Evolutionary conservation across 1,140 invertebrate species (phyloP).

Genomic region (Dreissena rostriformis): DNA sequence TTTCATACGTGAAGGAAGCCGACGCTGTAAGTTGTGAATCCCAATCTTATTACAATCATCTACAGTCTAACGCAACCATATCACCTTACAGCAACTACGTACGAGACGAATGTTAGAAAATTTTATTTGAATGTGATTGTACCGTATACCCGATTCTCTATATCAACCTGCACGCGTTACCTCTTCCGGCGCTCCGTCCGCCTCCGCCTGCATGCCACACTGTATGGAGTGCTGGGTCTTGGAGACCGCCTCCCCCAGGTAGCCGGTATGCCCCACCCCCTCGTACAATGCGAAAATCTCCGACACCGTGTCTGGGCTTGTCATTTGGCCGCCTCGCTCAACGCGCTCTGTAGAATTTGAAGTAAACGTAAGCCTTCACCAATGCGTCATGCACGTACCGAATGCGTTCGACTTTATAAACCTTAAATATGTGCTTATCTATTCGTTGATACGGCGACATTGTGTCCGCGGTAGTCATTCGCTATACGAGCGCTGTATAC

Average conservation of each 20-base stretch:
- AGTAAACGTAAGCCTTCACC: too few species aligned
- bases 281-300: conserved; percentile 46
- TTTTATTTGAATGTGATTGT: neutral
- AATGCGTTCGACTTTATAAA: too few species aligned
- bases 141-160: neutral
- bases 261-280: conserved; percentile 12
- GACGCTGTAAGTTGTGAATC: neutral
- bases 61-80: neutral
- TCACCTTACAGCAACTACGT: neutral
- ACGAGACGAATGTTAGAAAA: neutral
- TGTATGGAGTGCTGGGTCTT: conserved; percentile 48
- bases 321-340: neutral
- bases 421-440: too few species aligned
- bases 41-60: neutral
- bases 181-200: conserved; percentile 5
- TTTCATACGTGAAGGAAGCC: neutral
- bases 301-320: neutral
- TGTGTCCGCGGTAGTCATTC: too few species aligned
- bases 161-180: neutral
- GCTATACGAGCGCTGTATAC: too few species aligned
- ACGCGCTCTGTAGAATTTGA: too few species aligned
- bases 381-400: too few species aligned
- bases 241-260: conserved; percentile 45
- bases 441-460: too few species aligned
- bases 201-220: conserved; percentile 44